Evolutionary conservation across 2,113 vertebrate species (phyloP), one percentile per base, ranked within the genome.

Genomic region (Platichthys flesus): DNA sequence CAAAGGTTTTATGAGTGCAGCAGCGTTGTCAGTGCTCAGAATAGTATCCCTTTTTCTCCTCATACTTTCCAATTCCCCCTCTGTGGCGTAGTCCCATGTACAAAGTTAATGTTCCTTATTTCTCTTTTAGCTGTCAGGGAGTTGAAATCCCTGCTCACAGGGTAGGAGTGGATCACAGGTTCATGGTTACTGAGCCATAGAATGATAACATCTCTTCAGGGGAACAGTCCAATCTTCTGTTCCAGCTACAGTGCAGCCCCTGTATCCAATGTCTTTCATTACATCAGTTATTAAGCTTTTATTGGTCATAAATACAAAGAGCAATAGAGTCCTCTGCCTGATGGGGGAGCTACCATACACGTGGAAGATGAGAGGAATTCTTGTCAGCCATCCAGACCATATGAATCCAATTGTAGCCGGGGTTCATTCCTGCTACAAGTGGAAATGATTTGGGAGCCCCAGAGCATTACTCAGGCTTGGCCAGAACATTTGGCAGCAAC

Each of bases 1-100:
- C 89, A 91, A 93, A 93, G 93, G 91, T 95, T 95, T 96, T 93
- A 92, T 92, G 92, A 92, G 93, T 90, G 79, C 93, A 81, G 87
- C 65, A 79, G 80, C 84, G 71, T 86, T 90, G 91, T 90, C 91
- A 89, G 83, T 83, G 81, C 86, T 81, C 89, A 88, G 87, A 90
- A 89, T 89, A 84, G 81, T 87, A 79, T 79, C 85, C 35, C 75
- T 74, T 76, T 77, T 74, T 71, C 72, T 66, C 75, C 76, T 65
- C 81, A 60, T 78, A 40, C 55, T 78, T 69, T 81, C 69, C 75
- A 73, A 67, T 75, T 67, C 57, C 64, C 76, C 66, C 63, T 82
- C 72, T 82, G 84, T 79, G 74, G 56, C 21, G 9, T 54, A 74
- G 60, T 76, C 81, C 71, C 83, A 42, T 56, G 83, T 77, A 81